Percentiles rank a stretch among this genome's conserved stretches.
Conservation (phyloP, 2,888 invertebrate species). For the Belgica antarctica region DNA sequence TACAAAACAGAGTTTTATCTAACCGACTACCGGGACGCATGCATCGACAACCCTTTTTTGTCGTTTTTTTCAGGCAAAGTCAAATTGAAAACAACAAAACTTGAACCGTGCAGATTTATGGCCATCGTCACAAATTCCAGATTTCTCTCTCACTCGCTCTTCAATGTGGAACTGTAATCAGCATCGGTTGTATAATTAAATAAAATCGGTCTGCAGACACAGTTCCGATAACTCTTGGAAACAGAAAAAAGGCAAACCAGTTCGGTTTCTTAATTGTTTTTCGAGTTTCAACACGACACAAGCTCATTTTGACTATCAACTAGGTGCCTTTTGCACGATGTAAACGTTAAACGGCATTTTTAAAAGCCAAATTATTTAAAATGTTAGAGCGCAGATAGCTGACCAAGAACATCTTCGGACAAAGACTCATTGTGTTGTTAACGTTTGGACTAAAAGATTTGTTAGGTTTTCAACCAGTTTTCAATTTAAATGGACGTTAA, state of each 20-base stretch:
- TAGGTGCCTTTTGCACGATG: constrained; percentile 14
- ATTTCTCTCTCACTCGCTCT: not conserved
- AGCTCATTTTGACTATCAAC: not conserved
- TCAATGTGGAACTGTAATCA: not conserved
- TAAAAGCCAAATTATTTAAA: not conserved
- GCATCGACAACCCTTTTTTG: not conserved
- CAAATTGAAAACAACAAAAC: no score
- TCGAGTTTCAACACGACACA: not conserved
- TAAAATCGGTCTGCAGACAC: no score
- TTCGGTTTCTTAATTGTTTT: constrained; percentile 21
- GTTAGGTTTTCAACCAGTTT: no score
- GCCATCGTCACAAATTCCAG: not conserved
- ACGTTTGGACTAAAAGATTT: no score
- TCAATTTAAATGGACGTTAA: no score
- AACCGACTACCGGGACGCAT: not conserved
- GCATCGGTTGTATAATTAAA: not conserved
- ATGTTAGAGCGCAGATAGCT: no score
- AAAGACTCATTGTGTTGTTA: no score
- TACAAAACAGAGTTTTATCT: not conserved
- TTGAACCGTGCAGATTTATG: not conserved
- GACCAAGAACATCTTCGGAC: no score
- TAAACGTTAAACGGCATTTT: constrained; percentile 29
- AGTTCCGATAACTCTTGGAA: no score
- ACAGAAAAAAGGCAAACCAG: constrained; percentile 9
- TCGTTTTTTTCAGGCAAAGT: no score